Percentiles rank a stretch among this genome's conserved stretches.
Conservation (phyloP, 23 tunicate genomes). For the Botrylloides violaceus region DNA sequence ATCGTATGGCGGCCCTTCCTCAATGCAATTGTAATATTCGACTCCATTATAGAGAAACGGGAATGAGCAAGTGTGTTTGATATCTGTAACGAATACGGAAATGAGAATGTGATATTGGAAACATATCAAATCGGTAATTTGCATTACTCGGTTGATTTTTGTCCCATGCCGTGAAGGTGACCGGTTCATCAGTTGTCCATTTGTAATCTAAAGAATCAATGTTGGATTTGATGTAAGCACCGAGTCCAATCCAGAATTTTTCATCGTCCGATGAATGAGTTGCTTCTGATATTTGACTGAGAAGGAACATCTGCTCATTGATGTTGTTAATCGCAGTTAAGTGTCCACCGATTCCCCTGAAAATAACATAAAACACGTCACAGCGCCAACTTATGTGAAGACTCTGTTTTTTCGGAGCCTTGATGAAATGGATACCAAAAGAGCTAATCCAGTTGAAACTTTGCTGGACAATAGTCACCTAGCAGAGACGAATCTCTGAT, state of each 20-base stretch:
- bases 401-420: too few relatives aligned
- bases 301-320: constrained; percentile 38
- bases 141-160: constrained; percentile 50
- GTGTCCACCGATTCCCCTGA: constrained; percentile 56
- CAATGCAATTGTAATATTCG: constrained; percentile 57
- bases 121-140: neutral
- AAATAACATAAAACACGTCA: neutral
- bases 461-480: too few relatives aligned
- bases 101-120: neutral
- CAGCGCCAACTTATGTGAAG: too few relatives aligned
- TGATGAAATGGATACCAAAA: too few relatives aligned
- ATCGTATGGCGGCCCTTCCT: constrained; percentile 28
- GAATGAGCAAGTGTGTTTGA: constrained; percentile 44
- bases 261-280: constrained; percentile 44
- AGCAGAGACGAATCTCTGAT: too few relatives aligned
- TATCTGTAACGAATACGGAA: constrained; percentile 24
- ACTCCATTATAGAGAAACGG: constrained; percentile 58
- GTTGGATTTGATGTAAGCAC: constrained; percentile 33
- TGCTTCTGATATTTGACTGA: constrained; percentile 55
- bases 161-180: constrained; percentile 75
- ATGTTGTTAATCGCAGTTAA: constrained; percentile 34
- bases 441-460: too few relatives aligned
- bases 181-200: constrained; percentile 78
- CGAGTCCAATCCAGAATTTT: constrained; percentile 53
- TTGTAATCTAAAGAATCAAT: constrained; percentile 24